Base-by-base conservation (phyloP, 2,113 vertebrate genomes). In the Nothobranchius kuhntae region DNA sequence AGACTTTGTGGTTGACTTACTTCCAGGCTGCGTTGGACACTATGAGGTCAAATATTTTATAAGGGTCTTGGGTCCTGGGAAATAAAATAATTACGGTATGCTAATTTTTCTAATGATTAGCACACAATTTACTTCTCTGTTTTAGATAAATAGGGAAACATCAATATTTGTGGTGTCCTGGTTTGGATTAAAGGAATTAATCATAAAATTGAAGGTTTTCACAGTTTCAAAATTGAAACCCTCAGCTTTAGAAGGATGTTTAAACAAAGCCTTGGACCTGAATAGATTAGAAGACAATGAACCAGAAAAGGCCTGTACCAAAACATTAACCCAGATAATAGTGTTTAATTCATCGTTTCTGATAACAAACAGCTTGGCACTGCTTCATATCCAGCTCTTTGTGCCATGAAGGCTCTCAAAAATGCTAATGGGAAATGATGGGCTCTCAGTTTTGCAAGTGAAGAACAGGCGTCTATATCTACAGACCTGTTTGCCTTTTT, bases 361-460 rank as follows among this genome's bases (percentile, higher is more conserved):
- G 45, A 14, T 42, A 47, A 52, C 47, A 36, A 61, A 65, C 14
- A 56, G 61, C 21, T 48, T 9, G 17, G 48, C 8, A 53, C 47
- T 24, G 24, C 51, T 21, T 15, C 42, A 59, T 42, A 53, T 66
- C 24, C 47, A 17, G 24, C 50, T 65, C 40, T 30, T 30, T 53
- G 24, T 68, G 58, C 65, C 65, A 60, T 77, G 75, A 53, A 61
- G 13, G 9, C 75, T 68, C 80, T 86, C 56, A 11, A 73, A 63
- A 69, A 84, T 82, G 86, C 68, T 78, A 89, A 92, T 88, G 21
- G 73, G 53, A 40, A 51, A 42, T 1, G 40, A 73, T 46, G 48
- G 21, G 13, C 13, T 66, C 66, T 73, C 83, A 90, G 89, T 60
- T 83, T 89, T 84, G 75, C 75, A 78, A 59, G 36, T 53, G 13